Conservation (phyloP, 2,113 vertebrate species). For the western clawed frog (Xenopus tropicalis) region UCB_Xtro_10.0 CM004443.2:201203501-201204000, state of each 20-base stretch:
- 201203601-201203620: conserved; percentile 17
- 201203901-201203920: conserved; percentile 14
- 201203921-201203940: neutral
- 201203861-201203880: conserved; percentile 1
- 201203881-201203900: neutral
- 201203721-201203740: conserved; percentile 26
- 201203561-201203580: no score
- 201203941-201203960: neutral
- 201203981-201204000: no score
- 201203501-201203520: no score
- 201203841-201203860: conserved; percentile 37
- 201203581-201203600: neutral
- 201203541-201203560: no score
- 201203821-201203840: conserved; percentile 7
- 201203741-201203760: conserved; percentile 30
- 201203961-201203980: neutral
- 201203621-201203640: neutral
- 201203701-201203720: neutral
- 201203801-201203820: conserved; percentile 20
- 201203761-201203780: conserved; percentile 32
- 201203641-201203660: neutral
- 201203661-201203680: neutral
- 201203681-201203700: neutral
- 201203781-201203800: conserved; percentile 22
- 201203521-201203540: no score